phyloP scores from a whole-genome alignment of 2,113 vertebrate genomes.

The Hemicordylus capensis region DNA sequence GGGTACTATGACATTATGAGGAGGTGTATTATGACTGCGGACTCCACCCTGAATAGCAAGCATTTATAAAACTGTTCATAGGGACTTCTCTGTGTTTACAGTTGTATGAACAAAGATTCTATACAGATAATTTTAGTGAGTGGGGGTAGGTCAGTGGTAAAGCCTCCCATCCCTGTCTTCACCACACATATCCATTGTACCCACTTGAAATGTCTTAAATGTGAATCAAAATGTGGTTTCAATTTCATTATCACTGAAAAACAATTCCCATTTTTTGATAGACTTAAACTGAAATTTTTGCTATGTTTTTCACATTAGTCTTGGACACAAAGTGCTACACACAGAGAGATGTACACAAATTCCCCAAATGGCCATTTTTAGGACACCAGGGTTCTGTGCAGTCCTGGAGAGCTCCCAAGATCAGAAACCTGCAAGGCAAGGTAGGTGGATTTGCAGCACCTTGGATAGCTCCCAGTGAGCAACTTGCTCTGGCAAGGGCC shows the following conservation, averaged over 20 bases:
- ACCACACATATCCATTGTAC: too few species aligned
- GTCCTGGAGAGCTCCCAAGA: background rate
- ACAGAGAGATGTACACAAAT: background rate
- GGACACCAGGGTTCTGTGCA: background rate
- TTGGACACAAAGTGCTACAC: background rate
- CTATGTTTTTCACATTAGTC: background rate
- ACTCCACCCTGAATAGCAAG: background rate
- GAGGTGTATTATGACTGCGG: background rate
- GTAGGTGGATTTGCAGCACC: too few species aligned
- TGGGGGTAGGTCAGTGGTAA: too few species aligned
- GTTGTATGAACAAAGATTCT: background rate
- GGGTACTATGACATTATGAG: background rate
- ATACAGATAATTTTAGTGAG: background rate
- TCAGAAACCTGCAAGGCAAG: too few species aligned
- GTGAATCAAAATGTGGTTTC: too few species aligned
- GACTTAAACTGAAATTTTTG: background rate
- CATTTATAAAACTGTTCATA: background rate
- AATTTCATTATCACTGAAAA: background rate
- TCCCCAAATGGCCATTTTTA: background rate
- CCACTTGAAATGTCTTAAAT: background rate
- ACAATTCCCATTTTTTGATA: background rate
- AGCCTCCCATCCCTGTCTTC: too few species aligned
- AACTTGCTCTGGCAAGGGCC: too few species aligned
- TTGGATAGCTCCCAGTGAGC: too few species aligned
- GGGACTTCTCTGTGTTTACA: background rate